These are phyloP conservation scores for Caenorhabditis sp. DNA, from an alignment of 2,888 invertebrate species.

Conservation along the genomic window DNA sequence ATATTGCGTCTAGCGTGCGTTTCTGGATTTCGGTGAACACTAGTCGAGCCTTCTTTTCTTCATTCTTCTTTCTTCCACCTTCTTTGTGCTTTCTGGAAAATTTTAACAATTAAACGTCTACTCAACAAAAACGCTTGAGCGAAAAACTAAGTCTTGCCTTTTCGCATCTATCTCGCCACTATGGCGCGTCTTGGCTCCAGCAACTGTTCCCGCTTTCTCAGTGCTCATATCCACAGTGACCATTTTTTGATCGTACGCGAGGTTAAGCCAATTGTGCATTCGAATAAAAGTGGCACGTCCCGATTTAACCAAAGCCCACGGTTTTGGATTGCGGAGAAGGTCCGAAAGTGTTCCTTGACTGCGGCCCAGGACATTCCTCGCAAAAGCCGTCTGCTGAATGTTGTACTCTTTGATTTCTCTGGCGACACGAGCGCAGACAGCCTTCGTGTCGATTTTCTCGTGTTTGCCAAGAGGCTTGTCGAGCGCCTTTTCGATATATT, in stretches of 20 bases:
- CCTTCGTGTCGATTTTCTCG: conserved; percentile 76
- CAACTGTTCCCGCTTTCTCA: too few species aligned
- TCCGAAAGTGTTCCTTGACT: conserved; percentile 79
- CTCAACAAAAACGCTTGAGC: too few species aligned
- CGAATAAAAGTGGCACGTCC: conserved; percentile 78
- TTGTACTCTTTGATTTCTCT: conserved; percentile 87
- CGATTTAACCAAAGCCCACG: conserved; percentile 79
- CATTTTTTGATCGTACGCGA: conserved; percentile 70
- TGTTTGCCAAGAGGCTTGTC: too few species aligned
- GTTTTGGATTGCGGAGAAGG: conserved; percentile 78
- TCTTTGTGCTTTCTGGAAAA: background rate
- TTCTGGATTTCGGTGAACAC: conserved; percentile 99
- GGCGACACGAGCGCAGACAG: conserved; percentile 74
- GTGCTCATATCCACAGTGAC: background rate
- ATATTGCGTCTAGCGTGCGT: conserved; percentile 88
- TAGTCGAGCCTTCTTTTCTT: conserved; percentile 84
- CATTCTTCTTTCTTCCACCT: background rate
- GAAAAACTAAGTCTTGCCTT: too few species aligned
- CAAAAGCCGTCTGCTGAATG: conserved; percentile 91
- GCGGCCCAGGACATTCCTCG: conserved; percentile 74
- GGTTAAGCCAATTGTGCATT: conserved; percentile 78
- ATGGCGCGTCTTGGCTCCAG: too few species aligned
- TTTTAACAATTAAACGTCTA: background rate
- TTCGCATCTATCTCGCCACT: too few species aligned
- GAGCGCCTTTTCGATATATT: too few species aligned